Evolutionary conservation across 2,113 vertebrate species (phyloP).

Genomic region (Propithecus coquereli): DNA sequence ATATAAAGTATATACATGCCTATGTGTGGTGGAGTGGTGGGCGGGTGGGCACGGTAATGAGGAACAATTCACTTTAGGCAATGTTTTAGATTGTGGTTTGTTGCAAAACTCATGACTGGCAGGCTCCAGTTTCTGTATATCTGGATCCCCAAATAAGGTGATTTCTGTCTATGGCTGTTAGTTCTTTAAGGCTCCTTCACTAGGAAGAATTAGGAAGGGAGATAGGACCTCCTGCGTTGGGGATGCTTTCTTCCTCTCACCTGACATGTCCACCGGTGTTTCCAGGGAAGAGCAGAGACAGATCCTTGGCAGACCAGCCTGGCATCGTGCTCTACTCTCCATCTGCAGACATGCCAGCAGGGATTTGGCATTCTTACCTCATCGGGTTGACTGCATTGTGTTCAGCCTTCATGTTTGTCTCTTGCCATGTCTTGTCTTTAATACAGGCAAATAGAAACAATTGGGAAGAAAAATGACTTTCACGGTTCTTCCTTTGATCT

Average conservation of each 20-base stretch:
- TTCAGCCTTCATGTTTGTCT: background rate
- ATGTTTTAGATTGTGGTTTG: background rate
- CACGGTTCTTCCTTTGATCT: constrained; percentile 32
- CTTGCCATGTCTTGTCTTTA: constrained; percentile 6
- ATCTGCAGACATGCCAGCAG: background rate
- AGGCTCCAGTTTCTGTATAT: background rate
- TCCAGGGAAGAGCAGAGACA: background rate
- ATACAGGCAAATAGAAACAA: constrained; percentile 37
- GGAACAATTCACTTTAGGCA: background rate
- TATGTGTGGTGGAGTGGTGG: background rate
- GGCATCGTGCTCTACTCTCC: background rate
- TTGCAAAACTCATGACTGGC: background rate
- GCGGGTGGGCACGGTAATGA: background rate
- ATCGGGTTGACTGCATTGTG: background rate
- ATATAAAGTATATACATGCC: background rate
- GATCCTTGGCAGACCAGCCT: background rate
- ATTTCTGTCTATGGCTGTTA: background rate
- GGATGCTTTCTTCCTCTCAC: background rate
- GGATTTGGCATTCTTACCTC: background rate
- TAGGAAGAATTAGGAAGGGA: background rate
- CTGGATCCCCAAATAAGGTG: background rate
- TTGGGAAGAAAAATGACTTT: background rate
- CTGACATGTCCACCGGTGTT: background rate
- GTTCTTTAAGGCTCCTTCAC: background rate
- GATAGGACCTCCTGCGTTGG: background rate